Evolutionary conservation across 2,113 vertebrate genomes (phyloP).

Genomic region (Notarius quadriscutis): DNA sequence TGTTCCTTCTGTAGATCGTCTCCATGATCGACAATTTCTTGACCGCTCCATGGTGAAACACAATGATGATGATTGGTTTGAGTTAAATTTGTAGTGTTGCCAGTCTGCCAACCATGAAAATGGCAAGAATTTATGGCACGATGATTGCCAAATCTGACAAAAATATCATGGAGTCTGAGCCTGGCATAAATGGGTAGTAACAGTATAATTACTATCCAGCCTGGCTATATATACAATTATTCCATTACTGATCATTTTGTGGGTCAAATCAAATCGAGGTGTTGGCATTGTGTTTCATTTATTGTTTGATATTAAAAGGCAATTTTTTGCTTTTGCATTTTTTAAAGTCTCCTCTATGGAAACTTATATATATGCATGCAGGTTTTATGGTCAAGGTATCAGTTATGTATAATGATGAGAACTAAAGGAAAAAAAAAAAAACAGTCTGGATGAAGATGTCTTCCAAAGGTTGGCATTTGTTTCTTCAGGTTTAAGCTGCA

Average conservation of each 20-base stretch:
- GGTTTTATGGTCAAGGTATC: neutral
- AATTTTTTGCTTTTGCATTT: neutral
- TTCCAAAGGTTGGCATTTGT: neutral
- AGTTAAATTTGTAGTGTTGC: too few relatives aligned
- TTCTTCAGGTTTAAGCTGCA: neutral
- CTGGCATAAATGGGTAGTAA: neutral
- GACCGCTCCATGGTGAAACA: too few relatives aligned
- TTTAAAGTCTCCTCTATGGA: neutral
- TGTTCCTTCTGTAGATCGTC: too few relatives aligned
- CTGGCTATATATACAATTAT: neutral
- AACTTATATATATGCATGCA: neutral
- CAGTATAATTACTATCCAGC: neutral
- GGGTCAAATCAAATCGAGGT: neutral
- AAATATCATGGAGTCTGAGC: too few relatives aligned
- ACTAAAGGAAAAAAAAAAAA: neutral
- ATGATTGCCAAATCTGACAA: too few relatives aligned
- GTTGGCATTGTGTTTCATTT: neutral
- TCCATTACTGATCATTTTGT: neutral
- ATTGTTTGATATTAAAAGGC: slow-evolving; percentile 23
- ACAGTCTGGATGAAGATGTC: neutral
- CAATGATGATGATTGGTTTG: too few relatives aligned
- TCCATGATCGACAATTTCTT: too few relatives aligned
- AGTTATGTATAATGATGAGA: neutral
- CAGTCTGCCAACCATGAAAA: too few relatives aligned
- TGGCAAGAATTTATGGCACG: too few relatives aligned